Base-by-base conservation (phyloP, 2,113 vertebrate genomes). In the Rattus rattus region DNA sequence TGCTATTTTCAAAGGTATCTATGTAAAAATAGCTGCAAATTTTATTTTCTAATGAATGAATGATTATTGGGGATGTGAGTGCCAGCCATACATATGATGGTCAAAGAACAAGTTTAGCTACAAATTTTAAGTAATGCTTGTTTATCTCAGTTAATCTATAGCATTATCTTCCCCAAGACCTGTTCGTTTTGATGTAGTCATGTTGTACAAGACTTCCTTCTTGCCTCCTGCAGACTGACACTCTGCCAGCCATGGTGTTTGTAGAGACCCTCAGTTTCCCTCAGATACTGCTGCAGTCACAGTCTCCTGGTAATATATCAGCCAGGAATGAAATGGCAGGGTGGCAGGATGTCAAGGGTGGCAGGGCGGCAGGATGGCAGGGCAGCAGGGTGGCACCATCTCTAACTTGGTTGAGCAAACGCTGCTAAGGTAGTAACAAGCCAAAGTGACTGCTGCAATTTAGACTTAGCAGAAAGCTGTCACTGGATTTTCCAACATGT, bases 1-100 rank as follows among this genome's bases (percentile, higher is more conserved):
- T 76, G 81, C 92, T 76, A 85, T 54, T 76, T 92, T 87, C 69
- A 92, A 83, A 84, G 43, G 47, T 92, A 47, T 52, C 12, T 2
- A 72, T 73, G 59, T 54, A 63, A 5, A 92, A 84, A 76, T 52
- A 56, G 33, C 47, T 59, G 1, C 24, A 73, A 88, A 26, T 33
- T 90, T 95, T 94, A 95, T 80, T 39, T 69, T 22, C 28, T 67
- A 30, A 36, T 54, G 54, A 76, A 76, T 76, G 13, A 76, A 47
- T 76, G 26, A 49, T 49, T 49, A 20, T 24, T 49, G 75, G 24
- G 0, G 30, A 24, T 12, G 14, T 24, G 20, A 28, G 12, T 49
- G 43, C 24, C 39, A 75, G 33, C 7, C 12, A 72, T n/a, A 19
- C 16, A 72, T 7, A 36, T n/a, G 36, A 36, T n/a, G 36, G 33